Evolutionary conservation across 1,140 invertebrate species (phyloP), one percentile per base, ranked within the genome.

Genomic region (Pantala flavescens): DNA sequence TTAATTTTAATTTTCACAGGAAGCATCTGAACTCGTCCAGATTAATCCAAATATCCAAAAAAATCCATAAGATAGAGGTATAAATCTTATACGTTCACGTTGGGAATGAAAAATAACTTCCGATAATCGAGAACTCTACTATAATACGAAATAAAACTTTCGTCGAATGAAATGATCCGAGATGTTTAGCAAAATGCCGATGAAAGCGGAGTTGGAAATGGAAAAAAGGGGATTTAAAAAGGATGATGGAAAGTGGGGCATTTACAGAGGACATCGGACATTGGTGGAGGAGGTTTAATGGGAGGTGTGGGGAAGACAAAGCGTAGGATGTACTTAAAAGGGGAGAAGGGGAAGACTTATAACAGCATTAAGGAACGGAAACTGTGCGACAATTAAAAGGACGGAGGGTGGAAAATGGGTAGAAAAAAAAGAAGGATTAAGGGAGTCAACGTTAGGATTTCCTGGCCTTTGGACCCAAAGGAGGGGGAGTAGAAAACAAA

Each of bases 341-440:
- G 49, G 12, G 12, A 19, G 49, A 5, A 14, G 16, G 14, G 49
- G 49, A 21, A 63, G 49, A 63, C 49, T 63, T 63, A 63, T 63
- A 63, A 63, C 49, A 12, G 49, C 49, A 63, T 63, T 63, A 63
- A 63, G 49, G 49, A 63, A 63, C 49, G 49, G 49, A 63, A 63
- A 63, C 49, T 63, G 49, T 16, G 49, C 49, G 49, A 63, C 49
- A 63, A 63, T 63, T 63, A 63, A 63, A 63, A 63, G 49, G 49
- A 63, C 49, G 49, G 49, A 12, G n/a, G 5, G 14, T 3, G 12
- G 49, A 12, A 63, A 63, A 63, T 5, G 16, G n/a, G 12, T 7
- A 63, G 12, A 63, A 16, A 14, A 63, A 63, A 63, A 14, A 63
- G 49, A 3, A 12, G 49, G 16, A 63, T 63, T 63, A 63, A 63